phyloP scores from a whole-genome alignment of 2,888 invertebrate genomes.

The Leptura quadrifasciata region DNA sequence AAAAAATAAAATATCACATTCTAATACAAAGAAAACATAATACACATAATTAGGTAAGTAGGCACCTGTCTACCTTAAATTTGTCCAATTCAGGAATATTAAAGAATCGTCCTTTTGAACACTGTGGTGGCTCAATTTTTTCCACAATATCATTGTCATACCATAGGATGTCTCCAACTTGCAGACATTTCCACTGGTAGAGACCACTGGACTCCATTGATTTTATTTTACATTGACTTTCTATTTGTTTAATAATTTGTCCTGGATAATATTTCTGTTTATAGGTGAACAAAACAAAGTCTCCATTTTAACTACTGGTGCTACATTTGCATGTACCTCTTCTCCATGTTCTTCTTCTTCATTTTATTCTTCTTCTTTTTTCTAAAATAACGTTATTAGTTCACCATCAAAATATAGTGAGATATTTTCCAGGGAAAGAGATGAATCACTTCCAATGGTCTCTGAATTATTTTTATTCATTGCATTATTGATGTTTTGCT shows the following conservation, averaged over 20 bases:
- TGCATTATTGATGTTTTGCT: background rate
- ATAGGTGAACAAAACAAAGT: background rate
- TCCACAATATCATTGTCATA: background rate
- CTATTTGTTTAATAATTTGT: background rate
- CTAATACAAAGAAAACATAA: background rate
- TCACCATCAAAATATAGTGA: background rate
- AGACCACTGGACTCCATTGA: background rate
- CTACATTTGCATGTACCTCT: background rate
- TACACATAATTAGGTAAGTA: background rate
- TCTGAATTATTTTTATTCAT: background rate
- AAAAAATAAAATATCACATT: background rate
- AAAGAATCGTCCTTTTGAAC: background rate
- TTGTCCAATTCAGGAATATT: background rate
- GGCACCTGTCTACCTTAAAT: background rate
- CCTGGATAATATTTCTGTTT: background rate
- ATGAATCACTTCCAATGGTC: background rate
- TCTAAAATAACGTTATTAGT: background rate
- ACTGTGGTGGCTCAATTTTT: background rate
- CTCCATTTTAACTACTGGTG: background rate
- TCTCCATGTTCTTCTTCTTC: too few species aligned
- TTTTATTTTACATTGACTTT: background rate
- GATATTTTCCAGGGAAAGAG: background rate
- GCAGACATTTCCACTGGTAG: background rate
- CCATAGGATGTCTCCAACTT: background rate
- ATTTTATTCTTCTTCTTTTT: too few species aligned